Base-by-base conservation (phyloP, 92 coral and sea anemone genomes). In the Actinernus sp. region DNA sequence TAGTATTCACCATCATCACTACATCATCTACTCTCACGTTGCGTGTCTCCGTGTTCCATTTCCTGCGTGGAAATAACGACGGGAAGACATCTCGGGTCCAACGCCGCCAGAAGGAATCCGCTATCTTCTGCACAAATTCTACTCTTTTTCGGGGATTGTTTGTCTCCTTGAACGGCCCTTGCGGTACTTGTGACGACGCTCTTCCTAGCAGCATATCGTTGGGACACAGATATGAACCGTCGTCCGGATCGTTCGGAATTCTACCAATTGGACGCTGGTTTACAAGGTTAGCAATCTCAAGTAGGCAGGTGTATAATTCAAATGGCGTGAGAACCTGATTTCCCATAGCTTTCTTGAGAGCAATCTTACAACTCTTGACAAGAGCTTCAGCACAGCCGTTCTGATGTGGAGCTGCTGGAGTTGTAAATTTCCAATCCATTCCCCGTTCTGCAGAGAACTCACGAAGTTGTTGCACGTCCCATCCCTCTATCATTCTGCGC, bases 61-160 rank as follows among this genome's bases (percentile, higher is more conserved):
- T 74, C 74, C 58, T 55, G 36, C 74, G 37, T 3, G 81, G 80
- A 4, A 87, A 58, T 55, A 80, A 51, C 14, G 69, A 36, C 1
- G 83, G 83, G 73, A 79, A 86, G 8, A 79, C 78, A 58, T 87
- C 89, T 57, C 86, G 54, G 6, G 46, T 70, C 86, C 89, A 83
- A 11, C 79, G 62, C 12, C 49, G 65, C 93, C 93, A 87, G 58
- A 79, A 79, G 31, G 83, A 79, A 31, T 85, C 77, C 4, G 71
- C 74, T 11, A 78, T 72, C 58, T 43, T 79, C 57, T 74, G 76
- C 11, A 79, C 73, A 50, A 81, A 87, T 27, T 87, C 85, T 13
- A 81, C 84, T 50, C 81, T 59, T 34, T 70, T 79, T 26, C 73
- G 55, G 31, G 84, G 88, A 32, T 87, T 71, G 47, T 59, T 71